A percentile compares a stretch with the other conserved stretches of the same genome.
These are phyloP conservation scores for Pavo muticus DNA, from an alignment of 2,113 vertebrate genomes.

Conservation along the genomic window DNA sequence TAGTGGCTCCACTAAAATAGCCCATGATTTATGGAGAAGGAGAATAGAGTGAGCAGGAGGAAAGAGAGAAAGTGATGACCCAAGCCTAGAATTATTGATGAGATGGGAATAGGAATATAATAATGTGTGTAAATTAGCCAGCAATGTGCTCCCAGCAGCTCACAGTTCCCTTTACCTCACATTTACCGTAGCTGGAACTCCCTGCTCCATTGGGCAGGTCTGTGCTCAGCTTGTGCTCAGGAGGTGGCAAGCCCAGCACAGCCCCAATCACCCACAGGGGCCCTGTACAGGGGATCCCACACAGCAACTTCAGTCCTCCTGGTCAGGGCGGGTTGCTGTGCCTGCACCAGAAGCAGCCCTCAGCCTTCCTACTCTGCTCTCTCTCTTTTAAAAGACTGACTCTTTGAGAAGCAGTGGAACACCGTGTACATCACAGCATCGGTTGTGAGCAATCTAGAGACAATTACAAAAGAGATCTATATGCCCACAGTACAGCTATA, in stretches of 20 bases:
- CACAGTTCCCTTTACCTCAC: neutral
- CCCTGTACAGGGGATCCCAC: neutral
- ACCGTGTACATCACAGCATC: neutral
- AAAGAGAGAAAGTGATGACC: constrained; percentile 17
- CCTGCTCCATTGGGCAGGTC: neutral
- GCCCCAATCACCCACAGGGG: neutral
- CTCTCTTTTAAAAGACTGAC: neutral
- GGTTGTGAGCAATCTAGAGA: neutral
- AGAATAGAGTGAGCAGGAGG: constrained; percentile 1
- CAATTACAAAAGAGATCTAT: neutral
- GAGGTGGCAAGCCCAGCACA: neutral
- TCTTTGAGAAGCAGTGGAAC: neutral
- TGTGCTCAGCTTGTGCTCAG: neutral
- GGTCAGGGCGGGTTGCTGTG: neutral
- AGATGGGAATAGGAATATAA: constrained; percentile 55
- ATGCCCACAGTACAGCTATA: neutral
- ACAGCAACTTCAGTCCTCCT: neutral
- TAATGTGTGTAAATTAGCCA: constrained; percentile 38
- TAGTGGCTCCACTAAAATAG: constrained; percentile 32
- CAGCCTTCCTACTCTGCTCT: neutral
- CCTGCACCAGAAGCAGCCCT: neutral
- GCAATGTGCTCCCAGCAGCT: neutral
- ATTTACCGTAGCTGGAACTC: neutral
- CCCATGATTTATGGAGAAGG: constrained; percentile 37
- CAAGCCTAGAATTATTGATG: constrained; percentile 57